Conservation (phyloP, 2,113 vertebrate species). For the Malaclemys terrapin region DNA sequence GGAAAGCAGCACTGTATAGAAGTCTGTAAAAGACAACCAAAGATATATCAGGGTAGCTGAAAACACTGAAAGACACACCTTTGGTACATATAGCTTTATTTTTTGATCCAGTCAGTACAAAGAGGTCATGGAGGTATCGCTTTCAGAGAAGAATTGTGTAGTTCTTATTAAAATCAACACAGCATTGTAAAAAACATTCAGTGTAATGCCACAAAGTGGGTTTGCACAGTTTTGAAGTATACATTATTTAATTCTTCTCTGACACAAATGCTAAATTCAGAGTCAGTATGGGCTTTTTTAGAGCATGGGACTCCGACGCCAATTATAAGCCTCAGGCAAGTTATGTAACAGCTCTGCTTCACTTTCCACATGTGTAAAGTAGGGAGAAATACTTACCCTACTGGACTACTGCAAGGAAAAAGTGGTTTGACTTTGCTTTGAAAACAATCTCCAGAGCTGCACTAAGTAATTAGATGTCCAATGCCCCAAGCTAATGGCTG, state of each 20-base stretch:
- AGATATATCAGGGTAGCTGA: not conserved
- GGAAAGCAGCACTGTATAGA: not conserved
- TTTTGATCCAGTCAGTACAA: not conserved
- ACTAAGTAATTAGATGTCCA: too few species aligned
- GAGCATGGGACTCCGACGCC: not conserved
- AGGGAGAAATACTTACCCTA: not conserved
- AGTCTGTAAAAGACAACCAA: not conserved
- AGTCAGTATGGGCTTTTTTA: not conserved
- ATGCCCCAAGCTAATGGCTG: not conserved
- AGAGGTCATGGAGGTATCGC: not conserved
- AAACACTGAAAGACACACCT: not conserved
- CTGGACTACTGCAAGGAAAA: fast-evolving
- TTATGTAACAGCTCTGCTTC: fast-evolving
- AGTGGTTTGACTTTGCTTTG: not conserved
- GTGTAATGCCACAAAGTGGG: not conserved
- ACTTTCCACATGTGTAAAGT: fast-evolving
- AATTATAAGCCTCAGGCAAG: fast-evolving
- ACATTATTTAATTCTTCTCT: fast-evolving
- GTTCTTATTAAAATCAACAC: not conserved
- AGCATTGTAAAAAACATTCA: not conserved
- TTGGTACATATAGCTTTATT: not conserved
- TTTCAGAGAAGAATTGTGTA: not conserved
- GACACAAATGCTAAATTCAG: not conserved
- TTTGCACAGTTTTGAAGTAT: not conserved
- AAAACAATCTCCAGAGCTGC: not conserved